These are phyloP conservation scores for Drosophila pectinifera DNA, from an alignment of 1,140 invertebrate genomes.

Conservation along the genomic window DNA sequence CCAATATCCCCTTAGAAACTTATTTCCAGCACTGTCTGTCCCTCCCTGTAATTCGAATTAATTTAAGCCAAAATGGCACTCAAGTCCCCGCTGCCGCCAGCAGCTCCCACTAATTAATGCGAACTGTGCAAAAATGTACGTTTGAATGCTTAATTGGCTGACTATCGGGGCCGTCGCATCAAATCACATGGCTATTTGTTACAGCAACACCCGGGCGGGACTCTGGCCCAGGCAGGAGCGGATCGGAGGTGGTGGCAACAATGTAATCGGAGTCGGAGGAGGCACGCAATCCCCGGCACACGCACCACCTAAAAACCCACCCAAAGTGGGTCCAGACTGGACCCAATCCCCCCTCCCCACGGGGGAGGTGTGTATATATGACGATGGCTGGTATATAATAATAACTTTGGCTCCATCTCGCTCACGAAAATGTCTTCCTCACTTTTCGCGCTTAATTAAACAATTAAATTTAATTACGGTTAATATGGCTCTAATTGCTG, in stretches of 20 bases:
- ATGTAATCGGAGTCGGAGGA: constrained; percentile 45
- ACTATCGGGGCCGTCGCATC: constrained; percentile 78
- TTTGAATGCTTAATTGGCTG: constrained; percentile 81
- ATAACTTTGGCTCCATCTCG: constrained; percentile 25
- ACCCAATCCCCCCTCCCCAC: neutral
- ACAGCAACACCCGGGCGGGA: constrained; percentile 64
- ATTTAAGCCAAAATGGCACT: constrained; percentile 38
- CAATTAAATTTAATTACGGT: constrained; percentile 85
- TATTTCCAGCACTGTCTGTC: neutral
- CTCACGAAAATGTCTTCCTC: constrained; percentile 80
- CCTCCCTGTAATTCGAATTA: constrained; percentile 22
- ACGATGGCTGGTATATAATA: constrained; percentile 34
- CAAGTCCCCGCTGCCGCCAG: constrained; percentile 11
- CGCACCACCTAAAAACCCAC: constrained; percentile 52
- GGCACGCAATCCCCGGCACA: constrained; percentile 63
- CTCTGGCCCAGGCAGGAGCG: constrained; percentile 4
- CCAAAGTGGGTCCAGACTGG: constrained; percentile 26
- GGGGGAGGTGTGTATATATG: constrained; percentile 23
- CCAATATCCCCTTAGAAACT: neutral
- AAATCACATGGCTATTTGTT: constrained; percentile 83
- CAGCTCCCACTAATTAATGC: constrained; percentile 65
- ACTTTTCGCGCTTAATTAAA: constrained; percentile 85
- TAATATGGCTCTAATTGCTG: constrained; percentile 85
- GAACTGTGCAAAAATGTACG: constrained; percentile 78
- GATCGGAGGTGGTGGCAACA: constrained; percentile 23